Evolutionary conservation across 2,113 vertebrate species (phyloP), one percentile per base, ranked within the genome.

Genomic region (Cyphomyrus plagiostoma): DNA sequence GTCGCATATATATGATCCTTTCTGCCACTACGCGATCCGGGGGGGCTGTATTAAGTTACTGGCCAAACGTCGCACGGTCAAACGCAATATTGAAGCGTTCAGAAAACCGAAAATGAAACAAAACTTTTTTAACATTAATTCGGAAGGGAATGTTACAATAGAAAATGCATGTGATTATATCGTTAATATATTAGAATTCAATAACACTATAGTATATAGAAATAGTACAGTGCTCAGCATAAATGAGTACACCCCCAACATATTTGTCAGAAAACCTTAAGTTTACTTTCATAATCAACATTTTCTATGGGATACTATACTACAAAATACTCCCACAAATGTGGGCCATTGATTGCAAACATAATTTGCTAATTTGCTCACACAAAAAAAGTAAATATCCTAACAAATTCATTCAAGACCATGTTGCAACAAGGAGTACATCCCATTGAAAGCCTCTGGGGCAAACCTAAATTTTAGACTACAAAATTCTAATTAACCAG

Each of bases 341-440:
- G 56, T 58, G 17, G 50, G 50, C 50, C 2, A 58, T 58, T 58
- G 53, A 45, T 83, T 83, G 39, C 19, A 83, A 83, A 48, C 19
- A 46, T 46, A 35, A 83, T 83, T 83, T 83, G 80, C 21, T 83
- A 83, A 83, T 83, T 83, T 48, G 82, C 82, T 45, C 45, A 84
- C 21, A n/a, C 82, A 48, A 84, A 84, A 84, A 48, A 84, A 39
- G 35, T 45, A 46, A 84, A 45, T 48, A 1, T n/a, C 82, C 42
- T 84, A 84, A 84, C 42, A 84, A 84, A 84, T 84, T 84, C 82
- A 84, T 84, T 84, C 21, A 48, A 84, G 42, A 42, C 45, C 39
- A 84, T 48, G 42, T 84, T 84, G 82, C 42, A 84, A 84, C 17
- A 53, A 53, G 4, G 17, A 19, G 17, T 53, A 53, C 52, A 53